phyloP scores from a whole-genome alignment of 2,888 invertebrate species.

The Lymantria monacha region DNA sequence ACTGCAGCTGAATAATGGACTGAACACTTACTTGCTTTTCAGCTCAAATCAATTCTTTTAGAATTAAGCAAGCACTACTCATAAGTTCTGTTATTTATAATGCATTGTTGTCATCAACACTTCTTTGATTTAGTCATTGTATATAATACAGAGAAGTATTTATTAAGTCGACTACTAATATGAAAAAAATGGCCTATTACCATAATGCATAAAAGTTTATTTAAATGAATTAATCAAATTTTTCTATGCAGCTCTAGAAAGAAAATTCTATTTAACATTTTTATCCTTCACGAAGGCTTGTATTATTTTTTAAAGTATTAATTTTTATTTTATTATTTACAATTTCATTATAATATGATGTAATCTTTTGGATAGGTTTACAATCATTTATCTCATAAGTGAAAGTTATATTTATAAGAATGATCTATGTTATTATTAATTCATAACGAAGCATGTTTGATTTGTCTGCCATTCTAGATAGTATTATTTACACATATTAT shows the following conservation, averaged over 20 bases:
- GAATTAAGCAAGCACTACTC: constrained; percentile 73
- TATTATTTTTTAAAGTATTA: constrained; percentile 75
- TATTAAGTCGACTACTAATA: constrained; percentile 62
- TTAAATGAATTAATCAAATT: constrained; percentile 46
- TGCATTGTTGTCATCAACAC: constrained; percentile 53
- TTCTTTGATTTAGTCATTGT: constrained; percentile 75
- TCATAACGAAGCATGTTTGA: constrained; percentile 20
- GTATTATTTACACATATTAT: constrained; percentile 44
- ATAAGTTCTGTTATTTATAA: constrained; percentile 71
- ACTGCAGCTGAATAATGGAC: constrained; percentile 63
- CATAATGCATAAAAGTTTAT: constrained; percentile 52
- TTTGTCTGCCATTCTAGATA: constrained; percentile 37
- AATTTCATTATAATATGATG: constrained; percentile 41
- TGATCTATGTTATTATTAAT: constrained; percentile 25
- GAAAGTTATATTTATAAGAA: constrained; percentile 22
- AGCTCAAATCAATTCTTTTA: constrained; percentile 77
- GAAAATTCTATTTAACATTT: constrained; percentile 66
- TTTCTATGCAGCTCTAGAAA: constrained; percentile 64
- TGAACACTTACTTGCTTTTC: constrained; percentile 57
- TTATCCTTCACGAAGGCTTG: constrained; percentile 64
- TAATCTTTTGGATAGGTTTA: constrained; percentile 32
- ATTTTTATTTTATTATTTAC: constrained; percentile 54
- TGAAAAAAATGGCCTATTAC: constrained; percentile 67
- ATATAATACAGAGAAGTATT: constrained; percentile 67
- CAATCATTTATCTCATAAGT: constrained; percentile 35